Percentiles rank a stretch among this genome's conserved stretches.
Evolutionary conservation across 2,113 vertebrate species (phyloP).

Genomic region (Scatophagus argus): DNA sequence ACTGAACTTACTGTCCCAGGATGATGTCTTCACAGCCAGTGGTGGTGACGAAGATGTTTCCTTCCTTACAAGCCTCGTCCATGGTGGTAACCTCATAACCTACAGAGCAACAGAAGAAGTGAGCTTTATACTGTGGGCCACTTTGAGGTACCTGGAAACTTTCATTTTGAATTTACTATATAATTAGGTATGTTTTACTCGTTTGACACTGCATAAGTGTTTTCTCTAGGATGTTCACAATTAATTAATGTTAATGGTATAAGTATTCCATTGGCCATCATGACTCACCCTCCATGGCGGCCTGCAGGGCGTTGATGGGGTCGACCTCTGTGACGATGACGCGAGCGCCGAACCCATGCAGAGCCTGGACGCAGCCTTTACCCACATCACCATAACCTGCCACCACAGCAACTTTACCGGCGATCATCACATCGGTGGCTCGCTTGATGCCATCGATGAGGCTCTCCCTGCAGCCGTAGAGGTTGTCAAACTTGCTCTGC

Average conservation of each 20-base stretch:
- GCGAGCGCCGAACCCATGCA: conserved; percentile 92
- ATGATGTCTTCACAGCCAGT: conserved; percentile 96
- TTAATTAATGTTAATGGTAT: not conserved
- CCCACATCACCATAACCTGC: conserved; percentile 97
- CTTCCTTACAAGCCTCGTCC: conserved; percentile 96
- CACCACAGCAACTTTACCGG: conserved; percentile 96
- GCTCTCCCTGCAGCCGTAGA: conserved; percentile 98
- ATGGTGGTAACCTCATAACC: conserved; percentile 98
- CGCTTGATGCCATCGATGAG: conserved; percentile 98
- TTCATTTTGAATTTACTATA: no score
- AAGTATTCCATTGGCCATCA: not conserved
- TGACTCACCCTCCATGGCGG: conserved; percentile 93
- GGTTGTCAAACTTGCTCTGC: conserved; percentile 99
- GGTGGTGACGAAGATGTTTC: conserved; percentile 98
- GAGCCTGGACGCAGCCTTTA: conserved; percentile 96
- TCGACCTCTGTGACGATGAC: conserved; percentile 98
- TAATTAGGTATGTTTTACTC: not conserved
- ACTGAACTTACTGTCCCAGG: conserved; percentile 87
- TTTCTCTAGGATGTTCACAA: not conserved
- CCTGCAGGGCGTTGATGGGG: conserved; percentile 97
- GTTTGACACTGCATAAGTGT: no score
- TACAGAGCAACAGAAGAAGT: conserved; percentile 47
- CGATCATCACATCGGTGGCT: conserved; percentile 98
- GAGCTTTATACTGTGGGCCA: not conserved
- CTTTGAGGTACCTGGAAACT: no score